phyloP scores from a whole-genome alignment of 2,113 vertebrate genomes.

The Variabilichromis moorii region DNA sequence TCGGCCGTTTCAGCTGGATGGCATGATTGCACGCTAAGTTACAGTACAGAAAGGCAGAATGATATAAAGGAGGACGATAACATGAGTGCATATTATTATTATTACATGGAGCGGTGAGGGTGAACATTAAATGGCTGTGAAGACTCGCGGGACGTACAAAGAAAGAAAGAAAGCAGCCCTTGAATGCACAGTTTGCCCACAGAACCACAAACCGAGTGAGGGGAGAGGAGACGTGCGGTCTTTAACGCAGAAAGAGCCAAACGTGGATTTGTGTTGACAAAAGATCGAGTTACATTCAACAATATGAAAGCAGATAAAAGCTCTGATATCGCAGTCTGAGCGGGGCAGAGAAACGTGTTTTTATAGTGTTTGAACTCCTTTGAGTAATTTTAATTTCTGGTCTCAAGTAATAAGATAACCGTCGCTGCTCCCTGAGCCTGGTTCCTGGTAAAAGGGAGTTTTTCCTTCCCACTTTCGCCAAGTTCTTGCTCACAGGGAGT shows the following conservation, averaged over 20 bases:
- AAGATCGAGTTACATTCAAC: neutral
- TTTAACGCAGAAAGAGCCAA: neutral
- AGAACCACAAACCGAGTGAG: conserved; percentile 48
- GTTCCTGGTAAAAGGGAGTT: neutral
- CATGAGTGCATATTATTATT: conserved; percentile 39
- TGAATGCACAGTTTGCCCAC: conserved; percentile 67
- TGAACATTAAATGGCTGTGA: neutral
- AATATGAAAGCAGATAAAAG: neutral
- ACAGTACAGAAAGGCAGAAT: conserved; percentile 64
- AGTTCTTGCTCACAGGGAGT: neutral
- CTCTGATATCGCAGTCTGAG: fast-evolving
- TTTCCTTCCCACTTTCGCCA: neutral
- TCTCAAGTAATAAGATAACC: neutral
- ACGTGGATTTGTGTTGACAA: neutral
- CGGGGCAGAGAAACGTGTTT: neutral
- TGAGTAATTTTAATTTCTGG: neutral
- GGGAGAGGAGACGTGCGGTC: fast-evolving
- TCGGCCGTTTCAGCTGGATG: conserved; percentile 70
- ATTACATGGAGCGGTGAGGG: conserved; percentile 14
- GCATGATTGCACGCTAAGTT: conserved; percentile 74
- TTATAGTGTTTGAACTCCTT: neutral
- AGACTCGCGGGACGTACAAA: neutral
- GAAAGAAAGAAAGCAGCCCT: conserved; percentile 57
- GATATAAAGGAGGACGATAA: conserved; percentile 3
- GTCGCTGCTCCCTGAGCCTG: neutral